phyloP scores from a whole-genome alignment of 2,113 vertebrate genomes.

The Sceloporus undulatus region DNA sequence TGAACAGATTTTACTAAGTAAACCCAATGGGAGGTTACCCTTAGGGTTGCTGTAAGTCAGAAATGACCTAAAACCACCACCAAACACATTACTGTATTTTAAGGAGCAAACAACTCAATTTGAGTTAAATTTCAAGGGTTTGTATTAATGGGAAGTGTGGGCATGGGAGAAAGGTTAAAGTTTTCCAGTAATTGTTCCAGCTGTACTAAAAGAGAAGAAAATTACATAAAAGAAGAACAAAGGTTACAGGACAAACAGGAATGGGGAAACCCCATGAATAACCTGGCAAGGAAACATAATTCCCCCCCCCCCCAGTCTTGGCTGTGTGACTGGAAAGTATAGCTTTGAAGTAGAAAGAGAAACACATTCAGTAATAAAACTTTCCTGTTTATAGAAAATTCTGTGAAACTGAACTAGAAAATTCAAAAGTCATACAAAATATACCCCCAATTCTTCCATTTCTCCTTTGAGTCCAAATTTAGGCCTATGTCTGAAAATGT shows the following conservation, averaged over 20 bases:
- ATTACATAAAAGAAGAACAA: not conserved
- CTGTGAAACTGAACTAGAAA: no score
- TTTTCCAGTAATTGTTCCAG: not conserved
- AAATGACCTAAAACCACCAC: no score
- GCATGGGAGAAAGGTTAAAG: not conserved
- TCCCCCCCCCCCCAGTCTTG: constrained; percentile 3
- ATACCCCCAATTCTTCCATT: not conserved
- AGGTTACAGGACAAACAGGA: constrained; percentile 6
- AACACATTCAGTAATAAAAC: not conserved
- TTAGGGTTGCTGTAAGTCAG: no score
- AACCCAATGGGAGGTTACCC: no score
- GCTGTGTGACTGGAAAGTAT: not conserved
- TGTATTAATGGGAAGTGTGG: not conserved
- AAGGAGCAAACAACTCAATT: not conserved
- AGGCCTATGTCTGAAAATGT: not conserved
- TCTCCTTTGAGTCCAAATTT: not conserved
- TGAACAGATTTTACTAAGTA: no score
- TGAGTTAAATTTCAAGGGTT: not conserved
- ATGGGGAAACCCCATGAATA: not conserved
- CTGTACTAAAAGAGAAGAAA: not conserved
- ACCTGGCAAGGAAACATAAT: constrained; percentile 19
- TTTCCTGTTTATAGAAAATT: constrained; percentile 8
- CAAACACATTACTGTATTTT: no score
- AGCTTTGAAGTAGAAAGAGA: constrained; percentile 25
- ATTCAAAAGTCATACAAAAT: not conserved